A percentile compares a stretch with the other conserved stretches of the same genome.
These are phyloP conservation scores for Drosophila auraria DNA, from an alignment of 1,140 invertebrate genomes.

Conservation along the genomic window DNA sequence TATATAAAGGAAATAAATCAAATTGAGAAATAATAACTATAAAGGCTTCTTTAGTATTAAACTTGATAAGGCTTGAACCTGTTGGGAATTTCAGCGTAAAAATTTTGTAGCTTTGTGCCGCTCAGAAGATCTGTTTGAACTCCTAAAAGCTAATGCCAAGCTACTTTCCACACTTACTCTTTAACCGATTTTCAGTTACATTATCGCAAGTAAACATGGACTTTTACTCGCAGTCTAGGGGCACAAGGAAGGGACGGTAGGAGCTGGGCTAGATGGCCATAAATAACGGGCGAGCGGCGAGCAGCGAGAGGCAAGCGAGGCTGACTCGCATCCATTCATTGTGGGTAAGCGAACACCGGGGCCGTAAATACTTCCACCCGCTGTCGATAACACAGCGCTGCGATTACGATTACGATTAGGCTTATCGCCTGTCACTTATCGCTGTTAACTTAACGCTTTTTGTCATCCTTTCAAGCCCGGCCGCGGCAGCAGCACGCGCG, in stretches of 20 bases:
- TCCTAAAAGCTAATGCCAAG: background rate
- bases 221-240: background rate
- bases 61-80: too few relatives aligned
- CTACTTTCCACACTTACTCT: too few relatives aligned
- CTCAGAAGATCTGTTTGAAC: background rate
- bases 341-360: conserved; percentile 34
- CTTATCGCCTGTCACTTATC: conserved; percentile 28
- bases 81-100: too few relatives aligned
- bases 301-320: conserved; percentile 10
- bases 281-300: conserved; percentile 19
- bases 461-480: conserved; percentile 27
- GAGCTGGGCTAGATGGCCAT: conserved; percentile 21
- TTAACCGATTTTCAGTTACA: background rate
- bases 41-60: too few relatives aligned
- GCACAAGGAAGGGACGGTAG: too few relatives aligned
- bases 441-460: conserved; percentile 36
- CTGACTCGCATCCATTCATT: conserved; percentile 25
- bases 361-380: conserved; percentile 36
- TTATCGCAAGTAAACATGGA: too few relatives aligned
- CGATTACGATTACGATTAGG: conserved; percentile 50
- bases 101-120: background rate
- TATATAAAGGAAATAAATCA: too few relatives aligned
- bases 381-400: conserved; percentile 36
- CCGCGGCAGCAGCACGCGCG: conserved; percentile 50
- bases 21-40: too few relatives aligned